Evolutionary conservation across 2,113 vertebrate species (phyloP).

Genomic region (Orycteropus afer): DNA sequence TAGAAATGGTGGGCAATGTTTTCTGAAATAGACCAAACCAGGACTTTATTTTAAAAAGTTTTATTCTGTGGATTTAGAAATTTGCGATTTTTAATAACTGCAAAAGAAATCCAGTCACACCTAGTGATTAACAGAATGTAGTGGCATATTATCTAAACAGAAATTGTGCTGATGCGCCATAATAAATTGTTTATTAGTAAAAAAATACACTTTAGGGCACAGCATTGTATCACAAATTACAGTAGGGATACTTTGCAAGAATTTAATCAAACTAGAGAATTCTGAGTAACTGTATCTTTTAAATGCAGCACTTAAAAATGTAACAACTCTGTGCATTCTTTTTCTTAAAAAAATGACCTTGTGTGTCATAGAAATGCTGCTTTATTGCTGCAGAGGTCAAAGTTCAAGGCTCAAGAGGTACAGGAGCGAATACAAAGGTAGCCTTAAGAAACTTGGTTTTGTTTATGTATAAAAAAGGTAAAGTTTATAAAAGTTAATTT

Average conservation of each 20-base stretch:
- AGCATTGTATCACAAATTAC: conserved; percentile 99
- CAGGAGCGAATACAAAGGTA: conserved; percentile 98
- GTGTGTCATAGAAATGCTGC: conserved; percentile 96
- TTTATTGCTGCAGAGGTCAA: conserved; percentile 97
- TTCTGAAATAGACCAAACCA: conserved; percentile 63
- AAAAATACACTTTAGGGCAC: conserved; percentile 99
- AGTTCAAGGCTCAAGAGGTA: conserved; percentile 99
- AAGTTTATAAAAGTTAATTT: conserved; percentile 99
- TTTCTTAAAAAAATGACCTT: conserved; percentile 93
- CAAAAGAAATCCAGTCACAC: conserved; percentile 95
- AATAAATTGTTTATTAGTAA: conserved; percentile 99
- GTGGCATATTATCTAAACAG: conserved; percentile 97
- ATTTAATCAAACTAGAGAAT: conserved; percentile 94
- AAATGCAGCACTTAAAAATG: conserved; percentile 99
- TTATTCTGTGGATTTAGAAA: conserved; percentile 99
- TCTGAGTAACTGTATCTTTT: conserved; percentile 91
- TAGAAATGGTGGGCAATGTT: not conserved
- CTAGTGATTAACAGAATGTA: conserved; percentile 96
- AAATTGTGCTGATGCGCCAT: conserved; percentile 97
- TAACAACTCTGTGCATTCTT: conserved; percentile 94
- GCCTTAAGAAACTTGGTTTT: conserved; percentile 92
- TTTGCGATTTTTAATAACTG: conserved; percentile 92
- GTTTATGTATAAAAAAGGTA: conserved; percentile 99
- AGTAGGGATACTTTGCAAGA: conserved; percentile 94
- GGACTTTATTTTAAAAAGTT: conserved; percentile 97